phyloP scores from a whole-genome alignment of 2,888 invertebrate species.

The Netelia inedita region DNA sequence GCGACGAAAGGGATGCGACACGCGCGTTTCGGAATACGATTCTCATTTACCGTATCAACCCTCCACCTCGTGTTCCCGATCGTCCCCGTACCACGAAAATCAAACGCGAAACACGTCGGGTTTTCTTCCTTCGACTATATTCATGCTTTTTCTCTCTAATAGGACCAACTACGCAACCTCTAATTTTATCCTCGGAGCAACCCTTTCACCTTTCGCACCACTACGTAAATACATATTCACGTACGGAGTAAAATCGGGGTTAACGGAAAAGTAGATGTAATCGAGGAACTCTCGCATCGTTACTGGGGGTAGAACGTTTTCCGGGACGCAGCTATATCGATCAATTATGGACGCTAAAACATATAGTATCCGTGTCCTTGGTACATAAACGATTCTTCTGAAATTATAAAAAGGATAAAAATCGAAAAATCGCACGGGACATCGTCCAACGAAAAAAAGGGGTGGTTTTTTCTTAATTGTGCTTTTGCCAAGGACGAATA shows the following conservation, averaged over 20 bases:
- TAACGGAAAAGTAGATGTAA: slow-evolving; percentile 34
- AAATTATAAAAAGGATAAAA: background rate
- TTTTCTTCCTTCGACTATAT: slow-evolving; percentile 30
- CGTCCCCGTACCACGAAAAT: slow-evolving; percentile 37
- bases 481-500: too few relatives aligned
- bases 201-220: slow-evolving; percentile 22
- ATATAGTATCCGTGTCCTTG: background rate
- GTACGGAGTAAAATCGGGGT: background rate
- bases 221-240: background rate
- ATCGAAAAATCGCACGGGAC: background rate
- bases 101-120: slow-evolving; percentile 20
- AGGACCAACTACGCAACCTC: slow-evolving; percentile 68
- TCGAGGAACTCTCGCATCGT: background rate
- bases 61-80: slow-evolving; percentile 24
- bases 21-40: slow-evolving; percentile 26
- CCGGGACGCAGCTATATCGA: slow-evolving; percentile 19
- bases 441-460: too few relatives aligned
- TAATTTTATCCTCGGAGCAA: slow-evolving; percentile 71
- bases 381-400: background rate
- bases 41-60: slow-evolving; percentile 40
- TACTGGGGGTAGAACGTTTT: slow-evolving; percentile 9
- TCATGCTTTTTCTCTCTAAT: slow-evolving; percentile 67
- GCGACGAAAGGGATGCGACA: slow-evolving; percentile 50
- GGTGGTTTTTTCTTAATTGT: too few relatives aligned
- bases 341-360: slow-evolving; percentile 34